phyloP scores from a whole-genome alignment of 2,888 invertebrate species.

The Steinernema carpocapsae region DNA sequence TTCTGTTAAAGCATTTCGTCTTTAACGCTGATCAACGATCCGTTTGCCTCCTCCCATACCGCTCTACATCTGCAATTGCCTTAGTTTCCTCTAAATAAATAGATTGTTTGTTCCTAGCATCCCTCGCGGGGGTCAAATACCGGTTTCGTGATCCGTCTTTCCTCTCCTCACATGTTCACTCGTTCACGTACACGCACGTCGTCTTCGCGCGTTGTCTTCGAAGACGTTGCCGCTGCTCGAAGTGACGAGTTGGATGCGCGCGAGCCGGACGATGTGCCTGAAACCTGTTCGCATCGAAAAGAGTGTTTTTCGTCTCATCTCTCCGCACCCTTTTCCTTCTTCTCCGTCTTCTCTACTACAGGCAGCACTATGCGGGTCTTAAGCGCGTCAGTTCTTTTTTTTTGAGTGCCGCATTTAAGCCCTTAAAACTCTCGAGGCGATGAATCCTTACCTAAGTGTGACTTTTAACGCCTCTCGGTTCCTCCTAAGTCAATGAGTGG shows the following conservation, averaged over 20 bases:
- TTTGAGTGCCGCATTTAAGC: background rate
- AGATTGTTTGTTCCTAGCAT: constrained; percentile 28
- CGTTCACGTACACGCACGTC: background rate
- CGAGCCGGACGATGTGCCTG: background rate
- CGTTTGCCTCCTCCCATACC: no score
- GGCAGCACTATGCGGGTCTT: background rate
- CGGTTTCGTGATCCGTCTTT: constrained; percentile 12
- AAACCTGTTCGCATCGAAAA: constrained; percentile 21
- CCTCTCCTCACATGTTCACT: background rate
- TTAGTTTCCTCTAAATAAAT: constrained; percentile 27
- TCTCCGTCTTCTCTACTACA: background rate
- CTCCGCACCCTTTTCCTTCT: constrained; percentile 9
- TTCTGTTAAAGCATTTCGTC: no score
- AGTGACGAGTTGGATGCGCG: background rate
- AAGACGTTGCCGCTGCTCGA: background rate
- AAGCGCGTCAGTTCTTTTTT: background rate
- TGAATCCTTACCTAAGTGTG: background rate
- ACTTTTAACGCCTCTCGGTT: constrained; percentile 7
- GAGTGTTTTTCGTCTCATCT: constrained; percentile 34
- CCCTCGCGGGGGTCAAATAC: constrained; percentile 34
- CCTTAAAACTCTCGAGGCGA: background rate
- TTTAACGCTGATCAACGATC: no score
- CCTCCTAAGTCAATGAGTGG: background rate
- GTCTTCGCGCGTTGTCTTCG: background rate
- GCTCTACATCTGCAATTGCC: background rate